Evolutionary conservation across 2,888 invertebrate genomes (phyloP).

Genomic region (Mesopsocus fuscifrons): DNA sequence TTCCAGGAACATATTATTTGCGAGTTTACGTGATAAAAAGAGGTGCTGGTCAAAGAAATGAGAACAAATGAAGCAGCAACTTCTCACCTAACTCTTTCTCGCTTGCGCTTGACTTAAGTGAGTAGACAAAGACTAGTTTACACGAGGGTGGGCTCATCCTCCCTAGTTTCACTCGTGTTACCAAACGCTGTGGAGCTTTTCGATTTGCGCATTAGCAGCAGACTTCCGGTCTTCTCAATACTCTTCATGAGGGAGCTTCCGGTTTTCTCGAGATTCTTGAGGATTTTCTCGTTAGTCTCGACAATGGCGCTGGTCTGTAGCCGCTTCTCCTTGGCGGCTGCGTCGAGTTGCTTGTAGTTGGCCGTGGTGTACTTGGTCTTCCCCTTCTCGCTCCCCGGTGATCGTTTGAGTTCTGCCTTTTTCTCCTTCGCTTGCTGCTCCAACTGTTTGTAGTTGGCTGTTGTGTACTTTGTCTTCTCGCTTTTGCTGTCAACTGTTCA

Average conservation of each 20-base stretch:
- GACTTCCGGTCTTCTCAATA: constrained; percentile 6
- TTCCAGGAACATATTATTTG: too few relatives aligned
- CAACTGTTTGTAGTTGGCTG: constrained; percentile 8
- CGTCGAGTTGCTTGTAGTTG: constrained; percentile 6
- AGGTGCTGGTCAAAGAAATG: too few relatives aligned
- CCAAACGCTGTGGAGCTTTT: constrained; percentile 7
- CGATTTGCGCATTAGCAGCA: constrained; percentile 8
- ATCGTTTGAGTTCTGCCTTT: neutral
- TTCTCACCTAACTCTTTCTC: too few relatives aligned
- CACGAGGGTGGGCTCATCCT: constrained; percentile 6
- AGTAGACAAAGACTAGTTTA: too few relatives aligned
- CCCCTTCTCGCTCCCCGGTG: constrained; percentile 3
- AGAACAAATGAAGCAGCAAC: too few relatives aligned
- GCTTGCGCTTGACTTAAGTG: too few relatives aligned
- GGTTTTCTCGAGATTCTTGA: constrained; percentile 7
- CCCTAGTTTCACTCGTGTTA: constrained; percentile 4
- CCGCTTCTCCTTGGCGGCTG: constrained; percentile 4
- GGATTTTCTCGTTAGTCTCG: constrained; percentile 7
- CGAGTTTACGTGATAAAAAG: too few relatives aligned
- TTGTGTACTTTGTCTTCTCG: constrained; percentile 7
- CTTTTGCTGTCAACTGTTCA: constrained; percentile 3
- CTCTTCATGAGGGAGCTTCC: constrained; percentile 8
- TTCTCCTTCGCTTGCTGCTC: constrained; percentile 9
- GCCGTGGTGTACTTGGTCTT: constrained; percentile 7
- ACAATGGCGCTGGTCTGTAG: constrained; percentile 4